Percentiles rank a stretch among this genome's conserved stretches.
These are phyloP conservation scores for Andrena bucephala DNA, from an alignment of 2,888 invertebrate genomes.

Conservation along the genomic window DNA sequence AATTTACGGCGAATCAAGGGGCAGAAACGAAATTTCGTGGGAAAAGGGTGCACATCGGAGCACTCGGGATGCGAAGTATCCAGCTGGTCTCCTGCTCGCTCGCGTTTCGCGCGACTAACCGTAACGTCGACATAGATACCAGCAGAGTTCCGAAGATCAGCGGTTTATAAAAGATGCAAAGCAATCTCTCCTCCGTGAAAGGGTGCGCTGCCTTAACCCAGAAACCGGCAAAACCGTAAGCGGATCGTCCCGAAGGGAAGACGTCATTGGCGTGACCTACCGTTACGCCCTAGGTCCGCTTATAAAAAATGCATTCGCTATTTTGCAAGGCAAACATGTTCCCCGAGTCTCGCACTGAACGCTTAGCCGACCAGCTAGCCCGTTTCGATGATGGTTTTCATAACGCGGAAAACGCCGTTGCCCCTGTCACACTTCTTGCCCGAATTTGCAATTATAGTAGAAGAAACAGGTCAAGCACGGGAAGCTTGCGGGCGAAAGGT, in stretches of 20 bases:
- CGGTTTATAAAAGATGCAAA: conserved; percentile 78
- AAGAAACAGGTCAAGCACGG: no score
- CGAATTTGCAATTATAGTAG: neutral
- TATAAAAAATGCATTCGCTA: conserved; percentile 77
- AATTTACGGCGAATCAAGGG: neutral
- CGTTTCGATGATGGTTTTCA: conserved; percentile 30
- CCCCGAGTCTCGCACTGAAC: conserved; percentile 51
- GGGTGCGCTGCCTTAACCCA: conserved; percentile 72
- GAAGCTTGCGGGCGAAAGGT: no score
- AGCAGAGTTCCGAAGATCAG: conserved; percentile 62
- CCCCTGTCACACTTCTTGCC: neutral
- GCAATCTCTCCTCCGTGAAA: conserved; percentile 76
- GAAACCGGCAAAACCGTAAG: conserved; percentile 64
- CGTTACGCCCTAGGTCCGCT: conserved; percentile 20
- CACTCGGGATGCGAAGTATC: conserved; percentile 29
- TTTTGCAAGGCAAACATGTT: conserved; percentile 78
- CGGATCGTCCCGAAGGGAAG: conserved; percentile 58
- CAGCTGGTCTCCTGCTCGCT: conserved; percentile 15
- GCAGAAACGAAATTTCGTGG: neutral
- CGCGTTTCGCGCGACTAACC: conserved; percentile 38
- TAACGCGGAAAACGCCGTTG: neutral
- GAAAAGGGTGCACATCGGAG: neutral
- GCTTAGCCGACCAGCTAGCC: neutral
- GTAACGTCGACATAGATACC: conserved; percentile 32
- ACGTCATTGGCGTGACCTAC: conserved; percentile 53